Evolutionary conservation across 2,113 vertebrate species (phyloP), one percentile per base, ranked within the genome.

Genomic region (Amblyopsis rosae): DNA sequence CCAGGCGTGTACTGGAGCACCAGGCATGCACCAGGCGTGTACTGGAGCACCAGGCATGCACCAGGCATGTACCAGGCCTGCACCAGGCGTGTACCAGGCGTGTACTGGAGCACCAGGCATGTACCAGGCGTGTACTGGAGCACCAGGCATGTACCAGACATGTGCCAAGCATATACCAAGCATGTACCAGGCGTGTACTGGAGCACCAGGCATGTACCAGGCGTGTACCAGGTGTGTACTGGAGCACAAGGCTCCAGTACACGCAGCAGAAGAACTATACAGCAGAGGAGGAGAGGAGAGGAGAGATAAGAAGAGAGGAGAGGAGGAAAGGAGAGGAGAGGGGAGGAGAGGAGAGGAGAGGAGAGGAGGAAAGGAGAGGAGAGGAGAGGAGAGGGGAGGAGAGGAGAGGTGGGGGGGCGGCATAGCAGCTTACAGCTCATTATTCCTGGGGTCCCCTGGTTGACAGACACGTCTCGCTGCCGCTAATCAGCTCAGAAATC

Each of bases 401-500:
- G 85, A 81, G 59, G 46, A 73, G 81, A 82, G 73, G 73, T 76
- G 73, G 76, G 19, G 85, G 83, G 76, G 82, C 88, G 85, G 88
- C 90, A 79, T 80, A 81, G 90, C 88, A 90, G 91, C 90, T 93
- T 92, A 93, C 91, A 90, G 92, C 92, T 92, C 91, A 93, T 93
- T 93, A 93, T 77, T 46, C 86, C 92, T 75, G 58, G 79, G 59
- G 89, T 91, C 91, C 91, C 91, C 92, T 93, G 85, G 92, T 93
- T 93, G 86, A 92, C 92, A 92, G 91, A 91, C 87, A 89, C 90
- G 83, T 91, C 88, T 89, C 92, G 89, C 71, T 73, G 87, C 84
- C 76, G 73, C 90, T 92, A 93, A 93, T 93, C 91, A 93, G 90
- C 90, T 92, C 93, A 93, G 90, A 85, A 90, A 89, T 92, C 91